Conservation (phyloP, 1,140 invertebrate genomes). For the Littorina saxatilis region DNA sequence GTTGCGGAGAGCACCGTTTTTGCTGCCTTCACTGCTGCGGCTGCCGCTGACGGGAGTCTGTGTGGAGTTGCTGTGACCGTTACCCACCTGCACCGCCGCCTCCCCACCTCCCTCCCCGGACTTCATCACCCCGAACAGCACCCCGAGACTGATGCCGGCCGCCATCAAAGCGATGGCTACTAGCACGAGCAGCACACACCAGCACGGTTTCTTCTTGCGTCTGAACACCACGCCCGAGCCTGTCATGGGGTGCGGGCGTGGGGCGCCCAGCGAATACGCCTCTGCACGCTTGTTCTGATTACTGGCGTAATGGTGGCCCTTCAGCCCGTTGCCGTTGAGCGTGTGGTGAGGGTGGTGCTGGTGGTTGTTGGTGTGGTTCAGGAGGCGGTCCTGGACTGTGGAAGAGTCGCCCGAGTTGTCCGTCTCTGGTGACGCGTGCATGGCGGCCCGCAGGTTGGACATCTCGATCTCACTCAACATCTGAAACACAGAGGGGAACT, state of each 20-base stretch:
- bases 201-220: slow-evolving; percentile 35
- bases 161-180: slow-evolving; percentile 34
- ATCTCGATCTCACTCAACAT: slow-evolving; percentile 48
- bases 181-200: slow-evolving; percentile 30
- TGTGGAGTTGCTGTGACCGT: not conserved
- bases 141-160: slow-evolving; percentile 29
- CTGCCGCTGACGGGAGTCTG: not conserved
- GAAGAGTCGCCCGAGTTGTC: slow-evolving; percentile 33
- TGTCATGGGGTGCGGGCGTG: slow-evolving; percentile 16
- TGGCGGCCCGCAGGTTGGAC: slow-evolving; percentile 34
- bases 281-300: slow-evolving; percentile 35
- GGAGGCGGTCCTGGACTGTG: slow-evolving; percentile 47
- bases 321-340: slow-evolving; percentile 29
- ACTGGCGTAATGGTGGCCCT: slow-evolving; percentile 32
- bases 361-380: slow-evolving; percentile 37
- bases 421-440: slow-evolving; percentile 24
- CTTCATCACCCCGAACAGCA: slow-evolving; percentile 44
- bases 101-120: not conserved
- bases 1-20: not conserved
- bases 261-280: slow-evolving; percentile 23
- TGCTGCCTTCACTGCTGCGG: not conserved
- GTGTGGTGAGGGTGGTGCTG: slow-evolving; percentile 23
- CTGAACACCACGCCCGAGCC: slow-evolving; percentile 45
- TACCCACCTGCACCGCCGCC: not conserved
- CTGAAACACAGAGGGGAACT: slow-evolving; percentile 31